Conservation (phyloP, 2,113 vertebrate genomes). For the Mellivora capensis region DNA sequence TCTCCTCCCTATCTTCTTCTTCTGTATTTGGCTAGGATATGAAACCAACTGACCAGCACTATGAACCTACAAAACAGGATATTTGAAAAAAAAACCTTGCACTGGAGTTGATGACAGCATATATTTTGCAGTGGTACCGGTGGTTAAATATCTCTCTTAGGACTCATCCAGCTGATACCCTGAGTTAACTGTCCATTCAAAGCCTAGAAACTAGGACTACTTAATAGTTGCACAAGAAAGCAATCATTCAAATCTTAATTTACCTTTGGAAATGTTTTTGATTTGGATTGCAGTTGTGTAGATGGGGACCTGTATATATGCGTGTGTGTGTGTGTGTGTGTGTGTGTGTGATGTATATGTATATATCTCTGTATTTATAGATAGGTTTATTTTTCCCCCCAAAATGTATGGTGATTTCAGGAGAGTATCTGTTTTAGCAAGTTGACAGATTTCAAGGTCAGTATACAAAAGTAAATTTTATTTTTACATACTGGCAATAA, state of each 20-base stretch:
- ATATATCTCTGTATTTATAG: neutral
- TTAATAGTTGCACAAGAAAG: neutral
- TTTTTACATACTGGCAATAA: neutral
- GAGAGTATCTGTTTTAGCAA: neutral
- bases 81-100: neutral
- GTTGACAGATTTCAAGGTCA: neutral
- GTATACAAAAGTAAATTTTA: neutral
- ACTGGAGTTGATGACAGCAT: neutral
- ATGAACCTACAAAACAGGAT: neutral
- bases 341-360: neutral
- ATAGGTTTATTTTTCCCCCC: neutral
- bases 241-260: neutral
- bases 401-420: neutral
- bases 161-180: neutral
- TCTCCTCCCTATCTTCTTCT: neutral
- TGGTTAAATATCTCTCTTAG: neutral
- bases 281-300: neutral
- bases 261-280: neutral
- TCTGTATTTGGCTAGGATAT: neutral
- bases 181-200: neutral
- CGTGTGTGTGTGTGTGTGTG: neutral
- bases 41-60: neutral
- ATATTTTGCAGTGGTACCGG: neutral
- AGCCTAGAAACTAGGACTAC: neutral
- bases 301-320: neutral